Percentiles rank a stretch among this genome's conserved stretches.
Conservation (phyloP, 2,797 vertebrate species). For the Leptodactylus fallax region DNA sequence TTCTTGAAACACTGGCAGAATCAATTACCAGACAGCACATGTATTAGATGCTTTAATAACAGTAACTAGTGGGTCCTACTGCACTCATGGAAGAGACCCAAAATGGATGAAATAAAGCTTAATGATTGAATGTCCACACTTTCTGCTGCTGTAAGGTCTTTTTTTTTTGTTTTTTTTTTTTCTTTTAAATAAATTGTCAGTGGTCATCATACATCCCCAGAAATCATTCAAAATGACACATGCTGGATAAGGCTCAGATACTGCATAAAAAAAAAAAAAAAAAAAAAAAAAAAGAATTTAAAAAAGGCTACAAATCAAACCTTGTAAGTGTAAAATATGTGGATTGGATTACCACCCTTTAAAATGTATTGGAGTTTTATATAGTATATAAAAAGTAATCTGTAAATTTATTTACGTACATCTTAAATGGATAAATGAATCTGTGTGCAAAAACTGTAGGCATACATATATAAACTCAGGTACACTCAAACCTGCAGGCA, state of each 20-base stretch:
- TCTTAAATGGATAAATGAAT: slow-evolving; percentile 37
- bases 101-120: neutral
- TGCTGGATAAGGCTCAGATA: neutral
- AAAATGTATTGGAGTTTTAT: slow-evolving; percentile 13
- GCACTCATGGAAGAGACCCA: neutral
- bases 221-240: neutral
- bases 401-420: slow-evolving; percentile 27
- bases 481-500: slow-evolving; percentile 19
- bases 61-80: neutral
- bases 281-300: too few species aligned
- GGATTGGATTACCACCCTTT: neutral
- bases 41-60: neutral
- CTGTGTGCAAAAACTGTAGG: slow-evolving; percentile 41
- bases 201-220: neutral
- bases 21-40: neutral
- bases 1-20: neutral
- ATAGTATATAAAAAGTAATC: slow-evolving; percentile 20
- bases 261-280: neutral
- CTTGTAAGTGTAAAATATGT: neutral
- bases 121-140: neutral
- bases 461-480: slow-evolving; percentile 47
- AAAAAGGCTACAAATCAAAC: neutral
- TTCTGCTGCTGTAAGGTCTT: neutral
- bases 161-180: neutral
- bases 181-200: neutral